phyloP scores from a whole-genome alignment of 2,797 vertebrate species.

The Sphenopsis melanotis region DNA sequence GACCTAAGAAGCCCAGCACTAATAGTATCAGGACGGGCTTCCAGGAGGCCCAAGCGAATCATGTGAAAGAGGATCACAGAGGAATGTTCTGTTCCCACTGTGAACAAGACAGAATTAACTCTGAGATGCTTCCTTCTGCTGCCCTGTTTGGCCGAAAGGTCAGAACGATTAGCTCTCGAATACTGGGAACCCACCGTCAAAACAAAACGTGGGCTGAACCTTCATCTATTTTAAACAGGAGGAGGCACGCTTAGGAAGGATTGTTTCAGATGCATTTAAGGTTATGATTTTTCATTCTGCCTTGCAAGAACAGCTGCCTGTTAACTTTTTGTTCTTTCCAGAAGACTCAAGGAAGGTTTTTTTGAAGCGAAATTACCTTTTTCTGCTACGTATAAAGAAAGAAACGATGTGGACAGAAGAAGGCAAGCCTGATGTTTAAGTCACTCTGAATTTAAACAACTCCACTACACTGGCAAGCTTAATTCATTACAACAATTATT shows the following conservation, averaged over 20 bases:
- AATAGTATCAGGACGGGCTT: constrained; percentile 83
- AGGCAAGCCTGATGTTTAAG: constrained; percentile 50
- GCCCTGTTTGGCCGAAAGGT: constrained; percentile 77
- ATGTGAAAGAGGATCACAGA: constrained; percentile 85
- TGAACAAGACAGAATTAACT: constrained; percentile 84
- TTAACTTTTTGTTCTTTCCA: constrained; percentile 45
- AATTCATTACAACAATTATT: constrained; percentile 68
- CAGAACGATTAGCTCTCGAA: constrained; percentile 80
- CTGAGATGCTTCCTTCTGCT: constrained; percentile 78
- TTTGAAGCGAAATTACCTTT: not conserved
- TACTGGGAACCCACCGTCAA: constrained; percentile 65
- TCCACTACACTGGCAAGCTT: constrained; percentile 31
- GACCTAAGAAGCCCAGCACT: constrained; percentile 73
- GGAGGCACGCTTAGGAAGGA: constrained; percentile 26
- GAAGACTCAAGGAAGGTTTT: not conserved
- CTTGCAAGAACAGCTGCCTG: not conserved
- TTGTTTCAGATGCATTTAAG: constrained; percentile 30
- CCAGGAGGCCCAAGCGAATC: constrained; percentile 80
- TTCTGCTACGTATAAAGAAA: not conserved
- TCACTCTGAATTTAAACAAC: constrained; percentile 1
- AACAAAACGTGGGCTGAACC: constrained; percentile 72
- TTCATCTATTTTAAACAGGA: constrained; percentile 47
- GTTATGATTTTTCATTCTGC: not conserved
- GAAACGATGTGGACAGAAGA: constrained; percentile 19
- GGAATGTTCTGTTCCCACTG: constrained; percentile 88